phyloP scores from a whole-genome alignment of 2,888 invertebrate genomes.

The Dermolepida albohirtum region DNA sequence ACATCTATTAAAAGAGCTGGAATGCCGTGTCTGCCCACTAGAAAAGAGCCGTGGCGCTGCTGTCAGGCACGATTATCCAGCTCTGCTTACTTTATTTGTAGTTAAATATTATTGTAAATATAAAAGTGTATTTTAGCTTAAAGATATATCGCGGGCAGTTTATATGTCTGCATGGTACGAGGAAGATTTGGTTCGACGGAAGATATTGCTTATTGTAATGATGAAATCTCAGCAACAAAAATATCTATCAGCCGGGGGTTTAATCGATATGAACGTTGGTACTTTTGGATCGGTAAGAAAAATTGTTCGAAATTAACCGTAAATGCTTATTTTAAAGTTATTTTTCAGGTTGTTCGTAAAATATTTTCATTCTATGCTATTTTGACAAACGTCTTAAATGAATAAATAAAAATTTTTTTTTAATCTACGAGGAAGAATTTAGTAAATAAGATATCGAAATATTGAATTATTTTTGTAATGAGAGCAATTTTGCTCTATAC shows the following conservation, averaged over 20 bases:
- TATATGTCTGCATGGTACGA: conserved; percentile 40
- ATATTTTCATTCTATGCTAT: conserved; percentile 36
- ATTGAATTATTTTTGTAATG: too few relatives aligned
- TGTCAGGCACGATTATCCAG: too few relatives aligned
- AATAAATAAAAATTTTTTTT: conserved; percentile 3
- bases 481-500: too few relatives aligned
- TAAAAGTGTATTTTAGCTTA: conserved; percentile 15
- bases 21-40: too few relatives aligned
- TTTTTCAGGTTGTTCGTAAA: conserved; percentile 35
- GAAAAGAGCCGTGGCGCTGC: too few relatives aligned
- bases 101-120: too few relatives aligned
- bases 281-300: conserved; percentile 33
- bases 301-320: background rate
- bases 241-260: conserved; percentile 34
- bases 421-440: too few relatives aligned
- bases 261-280: conserved; percentile 28
- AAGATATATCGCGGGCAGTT: conserved; percentile 20
- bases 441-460: too few relatives aligned
- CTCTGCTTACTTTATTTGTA: too few relatives aligned
- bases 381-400: conserved; percentile 28
- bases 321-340: background rate
- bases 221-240: conserved; percentile 26
- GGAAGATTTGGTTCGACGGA: conserved; percentile 9
- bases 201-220: conserved; percentile 31
- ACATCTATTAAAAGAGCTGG: too few relatives aligned